Base-by-base conservation (phyloP, 2,888 invertebrate species). In the Bellardia pandia region DNA sequence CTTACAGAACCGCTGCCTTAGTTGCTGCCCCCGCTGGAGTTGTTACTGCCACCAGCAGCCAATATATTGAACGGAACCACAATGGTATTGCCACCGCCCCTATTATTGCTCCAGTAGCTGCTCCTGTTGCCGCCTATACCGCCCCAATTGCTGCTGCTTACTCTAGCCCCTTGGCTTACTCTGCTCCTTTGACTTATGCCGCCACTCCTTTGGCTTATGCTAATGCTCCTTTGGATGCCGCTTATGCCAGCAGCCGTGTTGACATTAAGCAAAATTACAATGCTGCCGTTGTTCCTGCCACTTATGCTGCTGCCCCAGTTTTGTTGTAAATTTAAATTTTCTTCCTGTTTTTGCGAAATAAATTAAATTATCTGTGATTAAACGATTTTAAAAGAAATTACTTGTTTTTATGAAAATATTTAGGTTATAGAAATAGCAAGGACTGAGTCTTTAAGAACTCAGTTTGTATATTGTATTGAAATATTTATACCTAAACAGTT, bases 21-120 rank as follows among this genome's bases (percentile, higher is more conserved):
- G n/a, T n/a, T 3, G 9, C 64, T 9, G 40, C 64, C 9, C 64
- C 64, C 11, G 64, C 40, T 11, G 64, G 37, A 16, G 64, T 64
- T 16, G 64, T 64, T 16, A 33, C 64, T 42, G 64, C 91, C 64
- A 11, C 64, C 40, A 42, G 51, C 14, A 91, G 90, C 79, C 91
- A 91, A 85, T 89, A 90, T 81, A 66, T 91, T 87, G 91, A 91
- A 42, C 88, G 91, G 7, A 91, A 91, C 82, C 90, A 89, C 89
- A 91, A 91, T 89, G 84, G 78, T 4, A 78, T 84, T 75, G 82
- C 75, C 14, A 33, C 51, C 0, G 90, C 91, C 16, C 91, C 91
- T 8, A 84, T 91, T 42, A 51, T 91, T 16, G 85, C 90, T 58
- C 87, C 89, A 3, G 84, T 45, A 45, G 45, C 45, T 45, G 45